Evolutionary conservation across 2,797 vertebrate species (phyloP).

Genomic region (Manis pentadactyla): DNA sequence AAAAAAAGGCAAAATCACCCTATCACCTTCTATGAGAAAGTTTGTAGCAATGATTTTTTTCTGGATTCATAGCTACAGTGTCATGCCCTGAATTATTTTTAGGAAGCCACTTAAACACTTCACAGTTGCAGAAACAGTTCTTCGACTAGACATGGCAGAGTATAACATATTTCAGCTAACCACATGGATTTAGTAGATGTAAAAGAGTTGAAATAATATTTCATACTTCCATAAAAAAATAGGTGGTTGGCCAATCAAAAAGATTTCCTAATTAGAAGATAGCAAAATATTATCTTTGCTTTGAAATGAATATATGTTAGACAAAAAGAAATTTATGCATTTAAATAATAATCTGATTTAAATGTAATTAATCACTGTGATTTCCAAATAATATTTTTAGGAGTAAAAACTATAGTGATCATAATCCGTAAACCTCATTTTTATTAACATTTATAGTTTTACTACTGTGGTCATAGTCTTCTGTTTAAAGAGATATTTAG

Average conservation of each 20-base stretch:
- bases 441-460: slow-evolving; percentile 36
- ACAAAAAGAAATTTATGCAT: background rate
- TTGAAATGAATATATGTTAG: background rate
- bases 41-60: slow-evolving; percentile 40
- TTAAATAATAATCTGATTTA: slow-evolving; percentile 48
- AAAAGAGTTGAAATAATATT: slow-evolving; percentile 54
- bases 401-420: slow-evolving; percentile 26
- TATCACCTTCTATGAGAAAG: background rate
- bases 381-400: background rate
- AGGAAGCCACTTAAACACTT: slow-evolving; percentile 62
- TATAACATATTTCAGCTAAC: background rate
- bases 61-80: background rate
- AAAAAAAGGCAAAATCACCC: background rate
- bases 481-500: slow-evolving; percentile 68
- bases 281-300: slow-evolving; percentile 8
- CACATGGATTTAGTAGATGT: background rate
- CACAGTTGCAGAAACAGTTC: background rate
- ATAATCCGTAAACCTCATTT: slow-evolving; percentile 28
- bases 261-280: background rate
- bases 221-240: background rate
- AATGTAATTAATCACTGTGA: background rate
- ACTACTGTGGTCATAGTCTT: slow-evolving; percentile 48
- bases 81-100: background rate
- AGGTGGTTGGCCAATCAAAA: background rate
- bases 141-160: too few relatives aligned